Conservation (phyloP, 2,113 vertebrate genomes). For the Phaethornis superciliosus region DNA sequence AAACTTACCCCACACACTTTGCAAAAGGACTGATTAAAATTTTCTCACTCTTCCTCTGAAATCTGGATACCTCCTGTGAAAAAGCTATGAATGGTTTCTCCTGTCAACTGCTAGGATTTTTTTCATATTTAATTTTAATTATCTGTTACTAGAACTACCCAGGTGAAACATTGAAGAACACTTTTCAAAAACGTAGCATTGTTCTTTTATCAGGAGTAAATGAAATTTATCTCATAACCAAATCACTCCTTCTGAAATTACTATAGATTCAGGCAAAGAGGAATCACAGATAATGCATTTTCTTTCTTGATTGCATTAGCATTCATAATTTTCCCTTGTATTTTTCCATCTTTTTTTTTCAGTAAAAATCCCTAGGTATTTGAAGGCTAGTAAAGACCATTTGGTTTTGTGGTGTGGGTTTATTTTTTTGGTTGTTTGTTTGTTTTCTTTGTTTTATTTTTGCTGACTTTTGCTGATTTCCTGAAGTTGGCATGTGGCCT, state of each 20-base stretch:
- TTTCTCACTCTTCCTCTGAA: not conserved
- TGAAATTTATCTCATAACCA: constrained; percentile 61
- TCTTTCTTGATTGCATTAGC: constrained; percentile 43
- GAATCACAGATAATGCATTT: constrained; percentile 41
- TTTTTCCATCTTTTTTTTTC: not conserved
- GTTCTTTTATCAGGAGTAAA: constrained; percentile 67
- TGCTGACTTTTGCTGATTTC: not conserved
- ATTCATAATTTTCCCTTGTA: constrained; percentile 26
- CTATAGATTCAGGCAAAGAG: constrained; percentile 51
- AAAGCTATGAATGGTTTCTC: not conserved
- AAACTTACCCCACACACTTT: not conserved
- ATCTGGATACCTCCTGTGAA: not conserved
- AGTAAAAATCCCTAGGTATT: not conserved
- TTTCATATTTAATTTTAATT: constrained; percentile 66
- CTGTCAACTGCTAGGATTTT: constrained; percentile 27
- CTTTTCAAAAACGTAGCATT: constrained; percentile 58
- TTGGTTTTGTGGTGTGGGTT: not conserved
- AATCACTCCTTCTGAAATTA: constrained; percentile 55
- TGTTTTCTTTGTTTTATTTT: not conserved
- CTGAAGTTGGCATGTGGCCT: not conserved
- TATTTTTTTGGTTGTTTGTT: not conserved
- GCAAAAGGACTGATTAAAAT: not conserved
- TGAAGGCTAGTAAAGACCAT: constrained; percentile 25
- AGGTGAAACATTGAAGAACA: constrained; percentile 57
- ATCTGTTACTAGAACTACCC: constrained; percentile 51